These are phyloP conservation scores for Linurgus olivaceus DNA, from an alignment of 2,797 vertebrate genomes.

Conservation along the genomic window DNA sequence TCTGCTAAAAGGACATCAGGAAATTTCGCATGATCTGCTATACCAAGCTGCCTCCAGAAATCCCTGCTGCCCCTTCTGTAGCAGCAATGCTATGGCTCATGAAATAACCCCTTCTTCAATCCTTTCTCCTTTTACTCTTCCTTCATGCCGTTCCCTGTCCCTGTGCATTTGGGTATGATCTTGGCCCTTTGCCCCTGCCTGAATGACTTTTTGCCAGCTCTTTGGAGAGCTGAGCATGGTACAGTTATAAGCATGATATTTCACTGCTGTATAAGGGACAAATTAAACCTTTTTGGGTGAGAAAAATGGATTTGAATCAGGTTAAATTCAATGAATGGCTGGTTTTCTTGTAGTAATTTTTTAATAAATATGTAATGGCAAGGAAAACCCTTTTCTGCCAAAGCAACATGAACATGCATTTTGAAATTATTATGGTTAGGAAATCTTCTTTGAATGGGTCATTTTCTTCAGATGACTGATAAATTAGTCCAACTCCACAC, in stretches of 20 bases:
- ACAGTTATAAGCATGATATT: background rate
- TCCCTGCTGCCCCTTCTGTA: background rate
- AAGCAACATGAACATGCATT: background rate
- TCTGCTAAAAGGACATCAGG: background rate
- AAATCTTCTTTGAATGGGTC: background rate
- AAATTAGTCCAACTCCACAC: background rate
- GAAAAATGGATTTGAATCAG: background rate
- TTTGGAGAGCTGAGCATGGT: background rate
- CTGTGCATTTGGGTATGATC: background rate
- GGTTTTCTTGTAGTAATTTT: background rate
- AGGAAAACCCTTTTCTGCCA: background rate
- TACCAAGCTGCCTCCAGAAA: background rate
- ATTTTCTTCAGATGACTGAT: background rate
- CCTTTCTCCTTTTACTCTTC: too few relatives aligned
- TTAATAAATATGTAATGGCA: background rate
- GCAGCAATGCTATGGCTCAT: background rate
- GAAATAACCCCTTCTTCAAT: background rate
- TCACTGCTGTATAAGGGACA: background rate
- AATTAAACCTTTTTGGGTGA: background rate
- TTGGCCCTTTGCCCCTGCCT: background rate
- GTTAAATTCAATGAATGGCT: background rate
- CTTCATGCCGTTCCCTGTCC: background rate
- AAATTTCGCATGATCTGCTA: background rate
- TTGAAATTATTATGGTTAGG: background rate
- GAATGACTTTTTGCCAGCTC: background rate